phyloP scores from a whole-genome alignment of 92 coral and sea anemone genomes.

The Epizoanthus ramosus region DNA sequence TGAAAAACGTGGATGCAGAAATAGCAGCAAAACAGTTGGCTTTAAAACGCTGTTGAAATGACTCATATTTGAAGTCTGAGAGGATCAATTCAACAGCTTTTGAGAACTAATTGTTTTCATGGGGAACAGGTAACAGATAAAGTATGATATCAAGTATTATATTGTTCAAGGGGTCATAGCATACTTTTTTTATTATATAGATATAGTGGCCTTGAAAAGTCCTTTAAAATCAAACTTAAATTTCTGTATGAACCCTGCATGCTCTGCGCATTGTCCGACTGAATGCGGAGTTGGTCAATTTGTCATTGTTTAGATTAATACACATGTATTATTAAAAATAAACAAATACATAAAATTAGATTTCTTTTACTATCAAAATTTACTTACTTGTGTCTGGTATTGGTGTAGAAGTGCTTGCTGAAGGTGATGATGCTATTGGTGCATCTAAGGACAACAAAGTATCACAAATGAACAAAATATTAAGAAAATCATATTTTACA shows the following conservation, averaged over 20 bases:
- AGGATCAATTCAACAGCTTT: constrained; percentile 2
- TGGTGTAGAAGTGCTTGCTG: constrained; percentile 23
- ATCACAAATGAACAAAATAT: constrained; percentile 22
- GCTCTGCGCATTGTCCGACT: too few species aligned
- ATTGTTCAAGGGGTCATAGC: not conserved
- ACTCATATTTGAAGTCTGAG: not conserved
- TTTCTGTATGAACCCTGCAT: too few species aligned
- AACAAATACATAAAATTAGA: constrained; percentile 27
- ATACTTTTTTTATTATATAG: too few species aligned
- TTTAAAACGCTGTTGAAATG: too few species aligned
- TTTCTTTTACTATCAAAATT: constrained; percentile 8
- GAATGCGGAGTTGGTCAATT: constrained; percentile 9
- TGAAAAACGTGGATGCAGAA: too few species aligned
- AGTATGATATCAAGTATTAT: not conserved
- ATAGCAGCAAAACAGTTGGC: too few species aligned
- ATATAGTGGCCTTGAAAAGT: too few species aligned
- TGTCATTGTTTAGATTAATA: constrained; percentile 12
- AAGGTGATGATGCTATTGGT: constrained; percentile 24
- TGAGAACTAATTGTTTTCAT: not conserved
- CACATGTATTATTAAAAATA: constrained; percentile 16
- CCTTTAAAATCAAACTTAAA: too few species aligned
- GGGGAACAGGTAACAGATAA: too few species aligned
- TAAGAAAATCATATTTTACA: constrained; percentile 9
- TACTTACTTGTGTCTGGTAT: constrained; percentile 30
- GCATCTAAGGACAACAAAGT: constrained; percentile 17